These are phyloP conservation scores for Chaetophractus vellerosus DNA, from an alignment of 2,797 vertebrate genomes.

Conservation along the genomic window DNA sequence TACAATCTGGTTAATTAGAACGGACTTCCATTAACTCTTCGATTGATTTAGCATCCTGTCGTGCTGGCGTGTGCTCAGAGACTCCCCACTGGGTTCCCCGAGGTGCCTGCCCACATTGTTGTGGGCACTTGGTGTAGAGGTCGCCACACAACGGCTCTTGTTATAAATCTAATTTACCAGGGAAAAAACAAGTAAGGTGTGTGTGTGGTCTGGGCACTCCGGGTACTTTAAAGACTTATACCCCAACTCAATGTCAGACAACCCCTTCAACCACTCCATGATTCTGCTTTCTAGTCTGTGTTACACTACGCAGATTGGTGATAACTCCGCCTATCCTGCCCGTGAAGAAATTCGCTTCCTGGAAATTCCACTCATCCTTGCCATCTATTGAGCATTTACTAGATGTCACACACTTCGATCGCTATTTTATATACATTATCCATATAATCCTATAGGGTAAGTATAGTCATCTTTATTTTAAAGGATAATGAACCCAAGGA, in stretches of 20 bases:
- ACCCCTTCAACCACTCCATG: not conserved
- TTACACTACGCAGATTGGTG: rapidly evolving
- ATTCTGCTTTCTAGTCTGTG: not conserved
- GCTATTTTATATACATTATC: not conserved
- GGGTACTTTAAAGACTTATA: not conserved
- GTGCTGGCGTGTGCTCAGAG: not conserved
- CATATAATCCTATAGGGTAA: not conserved
- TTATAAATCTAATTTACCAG: constrained; percentile 60
- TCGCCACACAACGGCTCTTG: not conserved
- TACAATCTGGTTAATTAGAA: constrained; percentile 68
- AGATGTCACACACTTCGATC: not conserved
- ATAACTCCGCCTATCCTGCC: not conserved
- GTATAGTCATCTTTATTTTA: not conserved
- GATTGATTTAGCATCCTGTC: constrained; percentile 17
- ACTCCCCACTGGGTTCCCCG: not conserved
- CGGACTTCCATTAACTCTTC: constrained; percentile 43
- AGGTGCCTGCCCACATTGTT: not conserved
- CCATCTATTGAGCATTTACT: not conserved
- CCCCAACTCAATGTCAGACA: not conserved
- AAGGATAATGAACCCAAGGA: not conserved
- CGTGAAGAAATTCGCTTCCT: not conserved
- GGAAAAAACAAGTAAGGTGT: not conserved
- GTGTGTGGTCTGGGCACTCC: not conserved
- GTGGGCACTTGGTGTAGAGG: not conserved
- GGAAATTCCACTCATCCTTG: not conserved